phyloP scores from a whole-genome alignment of 2,888 invertebrate species.

The Acleris sparsana region DNA sequence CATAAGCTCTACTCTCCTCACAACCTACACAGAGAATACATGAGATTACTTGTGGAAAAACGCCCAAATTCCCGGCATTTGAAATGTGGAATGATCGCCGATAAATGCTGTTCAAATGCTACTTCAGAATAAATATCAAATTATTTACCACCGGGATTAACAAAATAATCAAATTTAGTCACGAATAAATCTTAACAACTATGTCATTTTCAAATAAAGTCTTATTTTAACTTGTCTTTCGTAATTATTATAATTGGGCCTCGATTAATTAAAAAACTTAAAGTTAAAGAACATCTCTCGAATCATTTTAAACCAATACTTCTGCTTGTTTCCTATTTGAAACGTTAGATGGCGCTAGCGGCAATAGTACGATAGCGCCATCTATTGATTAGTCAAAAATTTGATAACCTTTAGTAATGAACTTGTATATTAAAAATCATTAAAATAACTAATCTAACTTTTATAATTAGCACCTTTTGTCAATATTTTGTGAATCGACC shows the following conservation, averaged over 20 bases:
- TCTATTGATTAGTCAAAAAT: not conserved
- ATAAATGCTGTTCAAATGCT: slow-evolving; percentile 55
- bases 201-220: slow-evolving; percentile 34
- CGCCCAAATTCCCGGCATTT: slow-evolving; percentile 67
- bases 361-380: not conserved
- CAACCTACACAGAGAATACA: slow-evolving; percentile 61
- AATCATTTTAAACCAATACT: not conserved
- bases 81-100: slow-evolving; percentile 57
- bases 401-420: not conserved
- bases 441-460: slow-evolving; percentile 41
- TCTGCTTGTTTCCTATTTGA: not conserved
- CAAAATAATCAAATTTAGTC: slow-evolving; percentile 16
- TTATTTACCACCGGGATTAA: slow-evolving; percentile 35
- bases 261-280: slow-evolving; percentile 23
- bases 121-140: slow-evolving; percentile 33
- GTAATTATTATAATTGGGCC: slow-evolving; percentile 21
- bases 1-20: slow-evolving; percentile 62
- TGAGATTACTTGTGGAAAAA: slow-evolving; percentile 69
- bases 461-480: slow-evolving; percentile 46
- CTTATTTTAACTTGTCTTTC: slow-evolving; percentile 36
- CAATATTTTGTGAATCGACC: slow-evolving; percentile 32
- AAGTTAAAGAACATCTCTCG: slow-evolving; percentile 31
- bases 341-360: not conserved
- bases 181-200: slow-evolving; percentile 20
- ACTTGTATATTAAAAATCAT: slow-evolving; percentile 5